phyloP scores from a whole-genome alignment of 2,113 vertebrate species.

The Xyliphius kryptos region DNA sequence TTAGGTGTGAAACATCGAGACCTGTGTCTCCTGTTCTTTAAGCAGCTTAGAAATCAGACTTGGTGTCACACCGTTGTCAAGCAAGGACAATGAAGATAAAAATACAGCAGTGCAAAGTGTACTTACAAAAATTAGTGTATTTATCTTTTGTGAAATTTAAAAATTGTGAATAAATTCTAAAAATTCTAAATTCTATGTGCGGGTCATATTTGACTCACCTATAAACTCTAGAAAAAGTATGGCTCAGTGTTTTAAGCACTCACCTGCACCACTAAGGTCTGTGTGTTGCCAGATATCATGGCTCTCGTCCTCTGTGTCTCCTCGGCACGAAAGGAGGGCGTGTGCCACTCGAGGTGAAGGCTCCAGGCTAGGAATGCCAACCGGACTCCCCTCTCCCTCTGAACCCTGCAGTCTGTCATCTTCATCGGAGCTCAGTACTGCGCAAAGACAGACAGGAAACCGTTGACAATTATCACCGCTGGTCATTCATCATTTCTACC shows the following conservation, averaged over 20 bases:
- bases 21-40: too few relatives aligned
- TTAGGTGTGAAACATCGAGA: too few relatives aligned
- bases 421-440: conserved; percentile 90
- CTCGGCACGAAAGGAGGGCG: conserved; percentile 73
- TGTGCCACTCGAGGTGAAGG: conserved; percentile 78
- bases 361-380: conserved; percentile 73
- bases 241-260: conserved; percentile 22
- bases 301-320: conserved; percentile 72
- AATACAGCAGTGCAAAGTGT: too few relatives aligned
- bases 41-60: too few relatives aligned
- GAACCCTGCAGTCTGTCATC: conserved; percentile 83
- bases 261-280: conserved; percentile 79
- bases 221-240: too few relatives aligned
- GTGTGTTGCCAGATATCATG: conserved; percentile 75
- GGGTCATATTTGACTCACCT: too few relatives aligned
- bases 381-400: conserved; percentile 77
- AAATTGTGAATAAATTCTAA: too few relatives aligned
- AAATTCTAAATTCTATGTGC: too few relatives aligned
- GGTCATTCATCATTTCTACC: not conserved
- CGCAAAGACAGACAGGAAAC: conserved; percentile 17
- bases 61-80: too few relatives aligned
- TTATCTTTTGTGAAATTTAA: too few relatives aligned
- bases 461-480: not conserved
- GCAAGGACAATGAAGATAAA: too few relatives aligned
- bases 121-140: too few relatives aligned